These are phyloP conservation scores for Furcifer pardalis DNA, from an alignment of 2,797 vertebrate genomes.

Conservation along the genomic window DNA sequence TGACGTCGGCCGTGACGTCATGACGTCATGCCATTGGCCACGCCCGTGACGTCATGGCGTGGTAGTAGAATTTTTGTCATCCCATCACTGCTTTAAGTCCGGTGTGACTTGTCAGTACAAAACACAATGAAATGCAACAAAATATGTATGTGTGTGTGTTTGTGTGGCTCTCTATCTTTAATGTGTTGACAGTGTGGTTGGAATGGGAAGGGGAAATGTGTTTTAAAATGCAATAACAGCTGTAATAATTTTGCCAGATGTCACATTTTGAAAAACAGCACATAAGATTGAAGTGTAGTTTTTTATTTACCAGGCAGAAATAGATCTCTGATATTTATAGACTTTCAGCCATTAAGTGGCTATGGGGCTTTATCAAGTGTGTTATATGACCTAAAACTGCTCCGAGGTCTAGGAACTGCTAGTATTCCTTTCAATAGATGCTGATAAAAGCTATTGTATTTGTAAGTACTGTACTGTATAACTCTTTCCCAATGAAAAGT, in stretches of 20 bases:
- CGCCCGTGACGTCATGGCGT: too few species aligned
- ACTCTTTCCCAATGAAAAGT: neutral
- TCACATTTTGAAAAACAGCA: neutral
- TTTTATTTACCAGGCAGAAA: neutral
- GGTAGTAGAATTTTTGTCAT: too few species aligned
- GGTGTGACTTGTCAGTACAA: too few species aligned
- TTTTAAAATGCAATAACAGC: neutral
- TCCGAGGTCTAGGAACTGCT: neutral
- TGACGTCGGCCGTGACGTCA: too few species aligned
- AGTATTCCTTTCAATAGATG: neutral
- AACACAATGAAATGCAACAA: neutral
- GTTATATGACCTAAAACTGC: neutral
- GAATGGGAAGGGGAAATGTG: neutral
- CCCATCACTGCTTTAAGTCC: too few species aligned
- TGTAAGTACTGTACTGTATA: neutral
- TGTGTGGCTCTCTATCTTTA: neutral
- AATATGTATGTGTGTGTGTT: neutral
- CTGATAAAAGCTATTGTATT: neutral
- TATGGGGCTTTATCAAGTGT: neutral
- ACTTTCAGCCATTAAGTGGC: neutral
- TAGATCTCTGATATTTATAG: conserved; percentile 1
- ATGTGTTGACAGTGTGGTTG: neutral
- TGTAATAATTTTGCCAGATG: neutral
- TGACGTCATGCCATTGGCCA: too few species aligned
- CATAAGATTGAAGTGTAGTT: neutral